Evolutionary conservation across 2,113 vertebrate genomes (phyloP).

Genomic region (Promerops cafer): DNA sequence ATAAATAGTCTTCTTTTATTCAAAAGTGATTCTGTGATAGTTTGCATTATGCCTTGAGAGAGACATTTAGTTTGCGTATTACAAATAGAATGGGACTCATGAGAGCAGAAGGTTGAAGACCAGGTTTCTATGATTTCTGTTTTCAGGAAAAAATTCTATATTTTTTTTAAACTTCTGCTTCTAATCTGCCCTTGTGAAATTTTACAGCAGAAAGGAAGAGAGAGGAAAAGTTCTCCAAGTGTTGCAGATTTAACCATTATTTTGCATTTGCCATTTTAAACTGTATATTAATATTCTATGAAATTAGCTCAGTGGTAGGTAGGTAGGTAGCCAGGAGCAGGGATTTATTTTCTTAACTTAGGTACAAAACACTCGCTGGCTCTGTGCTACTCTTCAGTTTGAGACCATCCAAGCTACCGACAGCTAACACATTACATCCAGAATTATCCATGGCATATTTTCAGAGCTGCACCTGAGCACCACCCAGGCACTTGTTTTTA

Average conservation of each 20-base stretch:
- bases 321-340: neutral
- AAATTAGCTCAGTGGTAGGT: neutral
- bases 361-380: neutral
- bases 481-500: no score
- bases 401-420: neutral
- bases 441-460: neutral
- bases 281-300: neutral
- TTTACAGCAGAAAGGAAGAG: neutral
- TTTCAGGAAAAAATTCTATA: neutral
- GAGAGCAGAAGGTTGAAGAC: neutral
- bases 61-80: neutral
- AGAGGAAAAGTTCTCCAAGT: neutral
- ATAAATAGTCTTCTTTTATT: neutral
- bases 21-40: neutral
- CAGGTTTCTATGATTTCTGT: neutral
- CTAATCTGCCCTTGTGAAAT: neutral
- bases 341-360: neutral
- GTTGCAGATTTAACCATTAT: neutral
- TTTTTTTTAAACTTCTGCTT: neutral
- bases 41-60: neutral
- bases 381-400: neutral
- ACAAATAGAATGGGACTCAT: neutral
- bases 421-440: neutral
- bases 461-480: neutral
- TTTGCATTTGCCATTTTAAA: neutral